A percentile compares a stretch with the other conserved stretches of the same genome.
These are phyloP conservation scores for Pollenia amentaria DNA, from an alignment of 2,888 invertebrate species.

Conservation along the genomic window DNA sequence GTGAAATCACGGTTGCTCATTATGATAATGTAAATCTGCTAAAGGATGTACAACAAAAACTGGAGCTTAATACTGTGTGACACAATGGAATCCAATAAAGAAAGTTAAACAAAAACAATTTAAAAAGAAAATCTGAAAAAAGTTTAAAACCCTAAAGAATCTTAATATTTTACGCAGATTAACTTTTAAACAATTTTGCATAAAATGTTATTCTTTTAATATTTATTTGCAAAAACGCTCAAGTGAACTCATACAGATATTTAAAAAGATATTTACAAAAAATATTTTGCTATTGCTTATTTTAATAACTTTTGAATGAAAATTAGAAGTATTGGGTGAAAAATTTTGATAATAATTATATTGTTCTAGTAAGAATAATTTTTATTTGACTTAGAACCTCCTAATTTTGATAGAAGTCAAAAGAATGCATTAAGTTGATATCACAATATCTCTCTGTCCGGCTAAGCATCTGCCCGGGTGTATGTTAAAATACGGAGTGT, in stretches of 20 bases:
- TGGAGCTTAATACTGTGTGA: conserved; percentile 12
- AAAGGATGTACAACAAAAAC: conserved; percentile 24
- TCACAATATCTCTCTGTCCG: too few species aligned
- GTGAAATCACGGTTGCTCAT: conserved; percentile 14
- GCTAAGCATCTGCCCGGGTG: too few species aligned
- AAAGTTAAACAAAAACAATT: background rate
- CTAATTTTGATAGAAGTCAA: too few species aligned
- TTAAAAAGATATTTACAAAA: too few species aligned
- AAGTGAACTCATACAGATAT: background rate
- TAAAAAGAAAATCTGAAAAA: background rate
- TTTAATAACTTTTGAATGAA: too few species aligned
- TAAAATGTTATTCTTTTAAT: background rate
- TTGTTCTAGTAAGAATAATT: too few species aligned
- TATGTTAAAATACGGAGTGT: too few species aligned
- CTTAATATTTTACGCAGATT: conserved; percentile 47
- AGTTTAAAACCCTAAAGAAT: conserved; percentile 20
- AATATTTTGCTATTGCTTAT: too few species aligned
- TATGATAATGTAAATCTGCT: conserved; percentile 21
- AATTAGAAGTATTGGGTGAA: too few species aligned
- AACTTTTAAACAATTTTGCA: conserved; percentile 24
- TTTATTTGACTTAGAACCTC: too few species aligned
- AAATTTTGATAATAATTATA: too few species aligned
- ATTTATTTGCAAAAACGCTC: background rate
- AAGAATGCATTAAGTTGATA: too few species aligned
- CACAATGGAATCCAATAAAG: background rate